Evolutionary conservation across 2,797 vertebrate species (phyloP).

Genomic region (Mionectes olivaceus): DNA sequence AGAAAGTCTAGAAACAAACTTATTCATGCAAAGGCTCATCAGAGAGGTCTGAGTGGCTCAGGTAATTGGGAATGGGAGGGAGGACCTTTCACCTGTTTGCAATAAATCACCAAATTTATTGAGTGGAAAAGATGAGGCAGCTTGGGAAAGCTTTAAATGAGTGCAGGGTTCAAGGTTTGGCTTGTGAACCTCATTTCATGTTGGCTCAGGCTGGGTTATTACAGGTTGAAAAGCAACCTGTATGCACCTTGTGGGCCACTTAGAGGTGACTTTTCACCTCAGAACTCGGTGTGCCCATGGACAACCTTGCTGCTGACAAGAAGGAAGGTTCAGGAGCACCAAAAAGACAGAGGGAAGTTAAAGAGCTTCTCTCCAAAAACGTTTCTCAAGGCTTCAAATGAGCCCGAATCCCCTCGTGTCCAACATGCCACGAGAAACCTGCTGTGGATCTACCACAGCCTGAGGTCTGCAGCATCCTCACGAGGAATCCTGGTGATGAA

Average conservation of each 20-base stretch:
- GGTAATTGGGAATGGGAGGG: not conserved
- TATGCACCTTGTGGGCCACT: not conserved
- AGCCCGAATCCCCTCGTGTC: not conserved
- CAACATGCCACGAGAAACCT: not conserved
- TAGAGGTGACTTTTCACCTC: not conserved
- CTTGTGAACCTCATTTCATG: not conserved
- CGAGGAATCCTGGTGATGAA: not conserved
- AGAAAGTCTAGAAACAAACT: constrained; percentile 22
- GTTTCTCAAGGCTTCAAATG: not conserved
- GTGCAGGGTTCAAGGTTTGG: not conserved
- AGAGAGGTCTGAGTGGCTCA: not conserved
- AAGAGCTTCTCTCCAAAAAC: not conserved
- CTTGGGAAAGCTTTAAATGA: not conserved
- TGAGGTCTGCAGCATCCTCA: not conserved
- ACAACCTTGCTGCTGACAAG: not conserved
- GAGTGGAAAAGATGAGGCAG: not conserved
- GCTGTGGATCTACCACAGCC: not conserved
- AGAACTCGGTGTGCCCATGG: not conserved
- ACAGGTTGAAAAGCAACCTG: not conserved
- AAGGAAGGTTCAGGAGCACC: not conserved
- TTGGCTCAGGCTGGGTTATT: not conserved
- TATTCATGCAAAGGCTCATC: not conserved
- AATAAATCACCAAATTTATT: not conserved
- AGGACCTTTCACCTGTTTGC: not conserved
- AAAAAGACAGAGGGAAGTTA: not conserved